Evolutionary conservation across 2,888 invertebrate species (phyloP).

Genomic region (Drosophila villosipedis): DNA sequence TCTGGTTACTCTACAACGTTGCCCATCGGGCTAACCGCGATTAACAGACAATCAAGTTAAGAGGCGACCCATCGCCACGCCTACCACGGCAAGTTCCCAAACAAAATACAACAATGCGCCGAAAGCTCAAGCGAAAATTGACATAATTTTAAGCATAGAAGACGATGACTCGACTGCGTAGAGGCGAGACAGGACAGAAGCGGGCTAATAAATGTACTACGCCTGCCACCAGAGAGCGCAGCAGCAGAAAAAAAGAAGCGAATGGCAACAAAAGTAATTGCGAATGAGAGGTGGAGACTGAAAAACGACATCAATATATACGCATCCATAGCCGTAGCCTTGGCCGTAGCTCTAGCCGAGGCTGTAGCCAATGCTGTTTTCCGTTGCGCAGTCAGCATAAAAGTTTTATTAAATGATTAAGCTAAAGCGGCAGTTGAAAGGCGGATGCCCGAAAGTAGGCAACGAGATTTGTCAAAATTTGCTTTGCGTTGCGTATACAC

Average conservation of each 20-base stretch:
- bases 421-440: constrained; percentile 53
- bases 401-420: constrained; percentile 79
- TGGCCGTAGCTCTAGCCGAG: not conserved
- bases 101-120: constrained; percentile 34
- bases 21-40: constrained; percentile 50
- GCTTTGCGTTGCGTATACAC: constrained; percentile 26
- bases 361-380: constrained; percentile 13
- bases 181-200: constrained; percentile 25
- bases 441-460: constrained; percentile 52
- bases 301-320: constrained; percentile 26
- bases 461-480: constrained; percentile 66
- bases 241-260: constrained; percentile 9
- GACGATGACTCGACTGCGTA: constrained; percentile 14
- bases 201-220: constrained; percentile 59
- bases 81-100: not conserved
- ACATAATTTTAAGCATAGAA: constrained; percentile 58
- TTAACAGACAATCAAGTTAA: constrained; percentile 66
- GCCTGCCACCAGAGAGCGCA: constrained; percentile 36
- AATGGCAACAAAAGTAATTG: constrained; percentile 61
- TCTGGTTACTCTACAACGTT: constrained; percentile 26
- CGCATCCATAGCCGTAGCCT: constrained; percentile 7
- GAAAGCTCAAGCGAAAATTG: constrained; percentile 56
- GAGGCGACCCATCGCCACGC: constrained; percentile 38
- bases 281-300: constrained; percentile 31
- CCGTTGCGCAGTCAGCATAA: constrained; percentile 66